These are phyloP conservation scores for Sinelater perroti DNA, from an alignment of 2,888 invertebrate genomes.

Conservation along the genomic window DNA sequence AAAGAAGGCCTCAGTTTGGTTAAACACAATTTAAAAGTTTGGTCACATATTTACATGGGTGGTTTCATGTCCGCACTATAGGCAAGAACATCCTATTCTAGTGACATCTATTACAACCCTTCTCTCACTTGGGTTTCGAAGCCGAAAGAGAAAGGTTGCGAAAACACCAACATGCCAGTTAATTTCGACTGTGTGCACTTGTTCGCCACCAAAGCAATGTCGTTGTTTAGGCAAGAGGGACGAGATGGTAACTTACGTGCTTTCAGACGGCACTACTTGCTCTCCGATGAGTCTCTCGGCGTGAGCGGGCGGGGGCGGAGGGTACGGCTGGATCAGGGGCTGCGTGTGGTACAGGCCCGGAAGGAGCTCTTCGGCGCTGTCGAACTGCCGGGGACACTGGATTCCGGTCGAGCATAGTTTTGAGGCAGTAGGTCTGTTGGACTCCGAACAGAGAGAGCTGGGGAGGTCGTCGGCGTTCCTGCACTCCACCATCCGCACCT, in stretches of 20 bases:
- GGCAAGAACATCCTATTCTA: conserved; percentile 2
- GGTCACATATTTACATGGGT: neutral
- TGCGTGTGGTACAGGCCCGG: conserved; percentile 71
- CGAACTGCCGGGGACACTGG: conserved; percentile 67
- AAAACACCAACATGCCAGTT: conserved; percentile 32
- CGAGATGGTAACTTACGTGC: conserved; percentile 77
- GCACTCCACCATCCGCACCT: conserved; percentile 84
- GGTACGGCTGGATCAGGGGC: conserved; percentile 74
- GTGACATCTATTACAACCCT: neutral
- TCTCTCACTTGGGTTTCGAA: neutral
- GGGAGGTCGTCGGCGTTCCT: conserved; percentile 67
- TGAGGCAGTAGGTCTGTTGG: conserved; percentile 73
- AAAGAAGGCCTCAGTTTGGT: neutral
- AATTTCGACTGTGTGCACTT: conserved; percentile 7
- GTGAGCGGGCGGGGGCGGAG: conserved; percentile 69
- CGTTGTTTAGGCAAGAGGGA: neutral
- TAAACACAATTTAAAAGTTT: too few relatives aligned
- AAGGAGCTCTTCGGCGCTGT: conserved; percentile 67
- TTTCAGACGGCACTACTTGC: conserved; percentile 77
- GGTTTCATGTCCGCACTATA: neutral
- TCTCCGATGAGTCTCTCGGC: conserved; percentile 77
- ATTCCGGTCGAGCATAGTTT: conserved; percentile 80
- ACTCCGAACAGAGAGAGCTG: conserved; percentile 72
- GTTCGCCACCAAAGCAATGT: conserved; percentile 22
- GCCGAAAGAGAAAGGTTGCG: neutral